phyloP scores from a whole-genome alignment of 2,113 vertebrate species.

The Indicator maculatus region DNA sequence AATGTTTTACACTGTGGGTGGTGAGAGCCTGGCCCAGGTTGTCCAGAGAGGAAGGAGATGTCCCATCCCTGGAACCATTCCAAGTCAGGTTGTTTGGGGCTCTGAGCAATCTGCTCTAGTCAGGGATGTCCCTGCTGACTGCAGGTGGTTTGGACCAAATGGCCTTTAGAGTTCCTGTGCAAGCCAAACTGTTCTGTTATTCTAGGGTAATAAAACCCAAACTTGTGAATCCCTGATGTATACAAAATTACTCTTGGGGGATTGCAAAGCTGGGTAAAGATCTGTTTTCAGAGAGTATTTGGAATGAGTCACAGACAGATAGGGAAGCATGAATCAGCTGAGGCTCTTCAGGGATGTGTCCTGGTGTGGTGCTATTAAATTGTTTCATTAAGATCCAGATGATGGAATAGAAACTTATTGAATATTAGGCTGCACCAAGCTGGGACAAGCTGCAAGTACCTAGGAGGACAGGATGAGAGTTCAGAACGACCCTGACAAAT shows the following conservation, averaged over 20 bases:
- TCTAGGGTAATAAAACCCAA: not conserved
- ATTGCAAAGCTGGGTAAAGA: not conserved
- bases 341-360: not conserved
- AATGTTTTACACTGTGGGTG: not conserved
- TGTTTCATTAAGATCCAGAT: not conserved
- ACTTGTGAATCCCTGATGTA: not conserved
- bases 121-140: not conserved
- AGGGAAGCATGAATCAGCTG: not conserved
- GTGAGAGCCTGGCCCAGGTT: not conserved
- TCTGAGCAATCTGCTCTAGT: not conserved
- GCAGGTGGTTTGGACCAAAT: not conserved
- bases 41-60: not conserved
- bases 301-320: not conserved
- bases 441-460: not conserved
- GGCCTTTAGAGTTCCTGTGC: not conserved
- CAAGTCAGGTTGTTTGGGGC: not conserved
- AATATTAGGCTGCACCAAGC: not conserved
- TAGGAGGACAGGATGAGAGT: not conserved
- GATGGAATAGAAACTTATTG: not conserved
- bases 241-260: not conserved
- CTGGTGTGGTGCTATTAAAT: not conserved
- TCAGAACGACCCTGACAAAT: not conserved
- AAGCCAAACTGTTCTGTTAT: not conserved
- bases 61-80: not conserved
- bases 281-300: not conserved